A percentile compares a stretch with the other conserved stretches of the same genome.
These are phyloP conservation scores for Mayetiola destructor DNA, from an alignment of 2,888 invertebrate genomes.

Conservation along the genomic window DNA sequence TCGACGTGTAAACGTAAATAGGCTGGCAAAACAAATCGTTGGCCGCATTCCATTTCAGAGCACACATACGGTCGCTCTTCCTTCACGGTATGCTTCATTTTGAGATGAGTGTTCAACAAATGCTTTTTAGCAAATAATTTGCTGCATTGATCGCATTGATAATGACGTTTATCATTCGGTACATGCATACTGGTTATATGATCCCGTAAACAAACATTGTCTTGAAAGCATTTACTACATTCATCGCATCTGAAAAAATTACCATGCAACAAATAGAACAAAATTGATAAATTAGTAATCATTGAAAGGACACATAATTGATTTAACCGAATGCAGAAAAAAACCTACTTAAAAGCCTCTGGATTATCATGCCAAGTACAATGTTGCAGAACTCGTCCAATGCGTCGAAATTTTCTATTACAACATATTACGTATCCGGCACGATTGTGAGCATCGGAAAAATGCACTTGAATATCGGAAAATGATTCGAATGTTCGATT, in stretches of 20 bases:
- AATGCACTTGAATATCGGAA: slow-evolving; percentile 1
- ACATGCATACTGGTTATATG: background rate
- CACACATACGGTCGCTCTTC: slow-evolving; percentile 1
- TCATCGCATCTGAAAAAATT: background rate
- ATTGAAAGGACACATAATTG: background rate
- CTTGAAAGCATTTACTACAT: slow-evolving; percentile 8
- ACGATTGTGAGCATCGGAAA: background rate
- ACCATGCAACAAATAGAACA: too few species aligned
- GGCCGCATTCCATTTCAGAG: background rate
- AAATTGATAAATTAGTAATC: too few species aligned
- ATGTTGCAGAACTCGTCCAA: background rate
- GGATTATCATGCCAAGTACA: slow-evolving; percentile 8
- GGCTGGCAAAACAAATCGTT: slow-evolving; percentile 6
- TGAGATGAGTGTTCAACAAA: background rate
- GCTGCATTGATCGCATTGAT: slow-evolving; percentile 9
- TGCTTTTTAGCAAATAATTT: background rate
- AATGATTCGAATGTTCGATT: background rate
- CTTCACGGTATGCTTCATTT: slow-evolving; percentile 9
- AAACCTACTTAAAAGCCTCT: background rate
- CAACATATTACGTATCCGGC: background rate
- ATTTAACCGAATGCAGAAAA: background rate
- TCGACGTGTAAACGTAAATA: background rate
- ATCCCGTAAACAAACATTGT: background rate
- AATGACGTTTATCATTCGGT: background rate
- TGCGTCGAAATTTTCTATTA: slow-evolving; percentile 4